phyloP scores from a whole-genome alignment of 2,888 invertebrate species.

The Acheta domesticus region DNA sequence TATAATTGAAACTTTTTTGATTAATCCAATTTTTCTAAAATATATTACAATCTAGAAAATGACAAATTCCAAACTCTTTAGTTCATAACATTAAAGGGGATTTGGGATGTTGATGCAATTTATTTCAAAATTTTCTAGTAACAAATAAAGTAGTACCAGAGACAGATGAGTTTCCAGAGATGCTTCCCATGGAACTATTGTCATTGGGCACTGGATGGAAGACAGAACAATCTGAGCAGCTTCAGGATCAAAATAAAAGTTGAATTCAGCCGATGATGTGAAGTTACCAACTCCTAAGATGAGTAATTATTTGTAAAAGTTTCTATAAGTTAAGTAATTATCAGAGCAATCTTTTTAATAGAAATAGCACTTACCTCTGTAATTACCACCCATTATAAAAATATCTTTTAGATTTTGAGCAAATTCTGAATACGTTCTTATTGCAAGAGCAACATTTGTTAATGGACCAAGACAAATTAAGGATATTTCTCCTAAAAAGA shows the following conservation, averaged over 20 bases:
- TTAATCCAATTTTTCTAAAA: too few relatives aligned
- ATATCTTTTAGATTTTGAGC: constrained; percentile 45
- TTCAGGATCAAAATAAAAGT: constrained; percentile 74
- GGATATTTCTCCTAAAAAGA: constrained; percentile 42
- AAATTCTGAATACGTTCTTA: constrained; percentile 45
- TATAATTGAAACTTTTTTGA: too few relatives aligned
- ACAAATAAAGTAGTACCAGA: constrained; percentile 42
- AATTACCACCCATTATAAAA: constrained; percentile 51
- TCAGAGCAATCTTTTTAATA: not conserved
- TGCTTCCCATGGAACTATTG: constrained; percentile 35
- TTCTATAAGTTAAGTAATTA: not conserved
- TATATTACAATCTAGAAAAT: too few relatives aligned
- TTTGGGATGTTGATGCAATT: too few relatives aligned
- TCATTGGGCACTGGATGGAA: constrained; percentile 47
- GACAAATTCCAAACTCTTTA: too few relatives aligned
- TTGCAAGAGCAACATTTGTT: constrained; percentile 49
- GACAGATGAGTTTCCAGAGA: constrained; percentile 44
- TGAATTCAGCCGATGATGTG: constrained; percentile 67
- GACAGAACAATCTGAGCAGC: constrained; percentile 69
- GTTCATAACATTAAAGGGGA: too few relatives aligned
- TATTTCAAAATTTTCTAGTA: too few relatives aligned
- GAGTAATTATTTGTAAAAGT: constrained; percentile 34
- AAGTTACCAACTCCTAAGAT: constrained; percentile 56
- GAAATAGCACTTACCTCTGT: constrained; percentile 42
- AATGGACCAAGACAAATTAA: constrained; percentile 47